A percentile compares a stretch with the other conserved stretches of the same genome.
Evolutionary conservation across 2,113 vertebrate species (phyloP).

Genomic region (Paramormyrops kingsleyae): DNA sequence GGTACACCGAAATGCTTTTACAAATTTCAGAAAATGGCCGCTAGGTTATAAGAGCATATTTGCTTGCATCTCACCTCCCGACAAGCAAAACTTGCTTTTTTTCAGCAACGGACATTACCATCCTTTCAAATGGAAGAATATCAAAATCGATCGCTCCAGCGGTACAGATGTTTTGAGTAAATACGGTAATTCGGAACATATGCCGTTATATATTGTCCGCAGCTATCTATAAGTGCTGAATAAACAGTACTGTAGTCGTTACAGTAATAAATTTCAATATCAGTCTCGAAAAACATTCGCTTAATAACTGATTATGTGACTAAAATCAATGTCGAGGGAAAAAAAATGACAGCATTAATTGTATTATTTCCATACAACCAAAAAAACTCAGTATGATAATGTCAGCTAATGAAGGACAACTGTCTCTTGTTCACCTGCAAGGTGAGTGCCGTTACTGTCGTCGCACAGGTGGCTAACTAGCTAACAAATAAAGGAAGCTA

Average conservation of each 20-base stretch:
- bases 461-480: not conserved
- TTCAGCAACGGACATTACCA: not conserved
- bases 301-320: not conserved
- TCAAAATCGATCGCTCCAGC: not conserved
- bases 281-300: not conserved
- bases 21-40: conserved; percentile 13
- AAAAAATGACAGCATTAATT: not conserved
- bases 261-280: not conserved
- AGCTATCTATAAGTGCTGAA: not conserved
- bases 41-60: not conserved
- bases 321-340: not conserved
- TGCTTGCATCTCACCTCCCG: not conserved
- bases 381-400: not conserved
- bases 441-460: not conserved
- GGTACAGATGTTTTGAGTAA: not conserved
- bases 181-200: not conserved
- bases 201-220: not conserved
- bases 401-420: not conserved
- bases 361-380: not conserved
- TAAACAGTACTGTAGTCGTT: not conserved
- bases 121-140: not conserved
- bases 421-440: conserved; percentile 11
- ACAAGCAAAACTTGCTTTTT: not conserved
- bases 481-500: not conserved
- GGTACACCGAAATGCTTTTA: not conserved